Conservation (phyloP, 1,140 invertebrate species). For the Rhagoletis zephyria region DNA sequence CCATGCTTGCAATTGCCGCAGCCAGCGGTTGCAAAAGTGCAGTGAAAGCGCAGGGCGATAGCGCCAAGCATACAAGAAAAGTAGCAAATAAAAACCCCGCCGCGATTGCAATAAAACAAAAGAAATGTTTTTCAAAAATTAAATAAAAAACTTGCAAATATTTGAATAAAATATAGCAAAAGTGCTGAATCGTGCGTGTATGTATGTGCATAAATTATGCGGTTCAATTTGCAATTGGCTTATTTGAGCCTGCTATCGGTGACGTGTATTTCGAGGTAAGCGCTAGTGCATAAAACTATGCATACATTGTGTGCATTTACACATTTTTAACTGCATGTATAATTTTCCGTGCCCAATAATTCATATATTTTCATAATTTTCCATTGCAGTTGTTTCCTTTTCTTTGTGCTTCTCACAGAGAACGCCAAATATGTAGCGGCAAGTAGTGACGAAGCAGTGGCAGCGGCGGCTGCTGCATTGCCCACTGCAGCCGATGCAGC, state of each 20-base stretch:
- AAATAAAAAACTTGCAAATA: constrained; percentile 30
- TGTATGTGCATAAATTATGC: constrained; percentile 54
- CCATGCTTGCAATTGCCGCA: not conserved
- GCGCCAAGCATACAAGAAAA: constrained; percentile 20
- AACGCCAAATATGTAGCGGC: constrained; percentile 54
- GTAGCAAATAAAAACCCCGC: constrained; percentile 26
- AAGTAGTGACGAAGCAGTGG: not conserved
- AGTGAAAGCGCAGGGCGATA: constrained; percentile 35
- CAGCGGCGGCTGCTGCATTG: not conserved
- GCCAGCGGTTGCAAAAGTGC: constrained; percentile 8
- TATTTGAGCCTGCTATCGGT: constrained; percentile 55
- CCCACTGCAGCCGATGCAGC: constrained; percentile 2
- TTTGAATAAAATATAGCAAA: not conserved
- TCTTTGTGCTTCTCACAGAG: constrained; percentile 56
- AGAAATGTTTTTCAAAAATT: not conserved
- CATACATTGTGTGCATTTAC: not conserved
- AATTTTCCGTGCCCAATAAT: not conserved
- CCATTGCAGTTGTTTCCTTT: constrained; percentile 56
- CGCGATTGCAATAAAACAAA: not conserved
- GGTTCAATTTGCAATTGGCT: constrained; percentile 54
- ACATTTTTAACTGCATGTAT: not conserved
- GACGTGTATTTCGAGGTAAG: constrained; percentile 56
- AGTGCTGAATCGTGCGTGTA: not conserved
- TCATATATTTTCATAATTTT: constrained; percentile 35
- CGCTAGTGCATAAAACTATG: not conserved